Conservation (phyloP, 2,113 vertebrate genomes). For the Calonectris borealis region DNA sequence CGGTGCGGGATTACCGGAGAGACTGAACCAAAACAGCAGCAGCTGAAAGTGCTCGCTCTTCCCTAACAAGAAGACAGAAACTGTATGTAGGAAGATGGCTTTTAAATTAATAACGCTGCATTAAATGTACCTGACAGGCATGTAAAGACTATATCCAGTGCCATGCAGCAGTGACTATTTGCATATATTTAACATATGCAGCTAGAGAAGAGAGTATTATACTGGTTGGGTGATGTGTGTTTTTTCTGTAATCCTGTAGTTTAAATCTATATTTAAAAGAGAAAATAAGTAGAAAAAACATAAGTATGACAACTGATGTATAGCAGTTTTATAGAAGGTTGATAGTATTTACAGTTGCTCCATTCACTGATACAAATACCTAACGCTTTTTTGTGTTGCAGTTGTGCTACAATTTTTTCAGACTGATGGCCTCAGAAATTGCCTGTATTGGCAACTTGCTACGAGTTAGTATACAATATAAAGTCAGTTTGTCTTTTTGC, state of each 20-base stretch:
- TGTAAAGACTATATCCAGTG: not conserved
- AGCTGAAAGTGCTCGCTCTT: not conserved
- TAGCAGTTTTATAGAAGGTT: not conserved
- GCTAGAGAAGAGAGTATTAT: not conserved
- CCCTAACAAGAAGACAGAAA: not conserved
- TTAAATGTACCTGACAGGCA: not conserved
- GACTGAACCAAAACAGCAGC: not conserved
- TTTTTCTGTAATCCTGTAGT: not conserved
- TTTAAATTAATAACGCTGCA: not conserved
- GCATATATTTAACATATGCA: not conserved
- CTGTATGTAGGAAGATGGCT: not conserved
- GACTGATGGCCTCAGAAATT: not conserved
- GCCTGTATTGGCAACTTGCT: not conserved
- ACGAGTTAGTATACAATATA: not conserved
- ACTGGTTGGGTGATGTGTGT: not conserved
- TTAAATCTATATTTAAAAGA: not conserved
- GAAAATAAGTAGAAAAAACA: not conserved
- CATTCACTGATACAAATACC: not conserved
- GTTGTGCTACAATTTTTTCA: not conserved
- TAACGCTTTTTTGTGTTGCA: not conserved
- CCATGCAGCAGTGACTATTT: not conserved
- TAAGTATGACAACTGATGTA: not conserved
- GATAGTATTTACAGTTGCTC: not conserved
- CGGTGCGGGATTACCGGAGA: not conserved
- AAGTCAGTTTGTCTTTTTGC: not conserved